A percentile compares a stretch with the other conserved stretches of the same genome.
phyloP scores from a whole-genome alignment of 2,888 invertebrate genomes.

The Cremastinae sp. region DNA sequence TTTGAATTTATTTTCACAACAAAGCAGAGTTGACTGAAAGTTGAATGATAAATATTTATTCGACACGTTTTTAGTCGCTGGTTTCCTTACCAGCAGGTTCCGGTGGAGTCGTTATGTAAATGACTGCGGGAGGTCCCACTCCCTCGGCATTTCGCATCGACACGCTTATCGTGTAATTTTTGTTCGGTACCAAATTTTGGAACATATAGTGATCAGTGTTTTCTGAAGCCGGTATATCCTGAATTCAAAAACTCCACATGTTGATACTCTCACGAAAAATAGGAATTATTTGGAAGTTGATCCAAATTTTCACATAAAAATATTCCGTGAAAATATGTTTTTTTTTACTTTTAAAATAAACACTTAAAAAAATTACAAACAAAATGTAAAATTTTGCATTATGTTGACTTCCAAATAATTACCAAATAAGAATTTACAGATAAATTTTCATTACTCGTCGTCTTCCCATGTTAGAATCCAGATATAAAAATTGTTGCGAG shows the following conservation, averaged over 20 bases:
- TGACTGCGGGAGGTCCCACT: slow-evolving; percentile 87
- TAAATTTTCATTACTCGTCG: background rate
- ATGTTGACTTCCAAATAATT: background rate
- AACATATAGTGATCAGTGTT: slow-evolving; percentile 87
- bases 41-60: slow-evolving; percentile 18
- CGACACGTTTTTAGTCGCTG: background rate
- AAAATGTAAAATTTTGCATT: background rate
- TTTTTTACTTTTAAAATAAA: too few relatives aligned
- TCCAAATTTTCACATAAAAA: background rate
- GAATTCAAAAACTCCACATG: slow-evolving; percentile 46
- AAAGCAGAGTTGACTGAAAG: background rate
- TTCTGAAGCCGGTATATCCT: slow-evolving; percentile 89
- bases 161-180: slow-evolving; percentile 89
- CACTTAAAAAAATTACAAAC: slow-evolving; percentile 33
- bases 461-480: slow-evolving; percentile 62
- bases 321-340: too few relatives aligned
- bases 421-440: background rate
- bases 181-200: slow-evolving; percentile 86
- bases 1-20: too few relatives aligned
- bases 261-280: slow-evolving; percentile 6
- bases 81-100: slow-evolving; percentile 84
- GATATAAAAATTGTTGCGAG: slow-evolving; percentile 38
- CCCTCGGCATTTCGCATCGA: slow-evolving; percentile 91
- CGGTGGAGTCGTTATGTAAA: slow-evolving; percentile 86
- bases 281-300: too few relatives aligned